Evolutionary conservation across 2,797 vertebrate genomes (phyloP), one percentile per base, ranked within the genome.

Genomic region (Enteromius unitaeniatus): DNA sequence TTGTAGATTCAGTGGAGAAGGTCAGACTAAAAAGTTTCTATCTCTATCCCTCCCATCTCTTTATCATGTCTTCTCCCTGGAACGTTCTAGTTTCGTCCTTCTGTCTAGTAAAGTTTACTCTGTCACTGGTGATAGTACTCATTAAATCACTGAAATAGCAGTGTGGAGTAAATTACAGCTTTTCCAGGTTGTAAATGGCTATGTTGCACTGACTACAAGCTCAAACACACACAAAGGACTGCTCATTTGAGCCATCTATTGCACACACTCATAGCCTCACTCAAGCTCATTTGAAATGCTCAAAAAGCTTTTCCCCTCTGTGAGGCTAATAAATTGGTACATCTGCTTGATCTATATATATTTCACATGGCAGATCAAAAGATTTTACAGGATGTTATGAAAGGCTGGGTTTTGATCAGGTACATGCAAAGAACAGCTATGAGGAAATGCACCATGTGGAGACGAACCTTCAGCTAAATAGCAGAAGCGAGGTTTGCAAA

Each of bases 111-210:
- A 88, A 79, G 62, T 85, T 85, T 75, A 78, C 64, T 72, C 37
- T 79, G 81, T 85, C 83, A 68, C 70, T 34, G 53, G 49, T 81
- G 79, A 85, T 83, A 55, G 65, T 69, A 70, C 85, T 85, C 70
- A 88, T 83, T 85, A 87, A 81, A 85, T 42, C 15, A 58, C 67
- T 82, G 60, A 84, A 87, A 81, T 83, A 82, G 83, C 78, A 85
- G 81, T 45, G 55, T 42, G 37, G 81, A 85, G 78, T 81, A 81
- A 81, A 85, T 85, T 85, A 87, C 78, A 84, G 81, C 79, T 64
- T 85, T 84, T 80, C 81, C 47, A 64, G 74, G 51, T 79, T 75
- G 45, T 75, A 73, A 84, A 78, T 84, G 64, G 49, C 40, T 42
- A 81, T 76, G 74, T 70, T 78, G 65, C 28, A 8, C 60, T 84